phyloP scores from a whole-genome alignment of 1,140 invertebrate species.

The Ditylenchus dipsaci region DNA sequence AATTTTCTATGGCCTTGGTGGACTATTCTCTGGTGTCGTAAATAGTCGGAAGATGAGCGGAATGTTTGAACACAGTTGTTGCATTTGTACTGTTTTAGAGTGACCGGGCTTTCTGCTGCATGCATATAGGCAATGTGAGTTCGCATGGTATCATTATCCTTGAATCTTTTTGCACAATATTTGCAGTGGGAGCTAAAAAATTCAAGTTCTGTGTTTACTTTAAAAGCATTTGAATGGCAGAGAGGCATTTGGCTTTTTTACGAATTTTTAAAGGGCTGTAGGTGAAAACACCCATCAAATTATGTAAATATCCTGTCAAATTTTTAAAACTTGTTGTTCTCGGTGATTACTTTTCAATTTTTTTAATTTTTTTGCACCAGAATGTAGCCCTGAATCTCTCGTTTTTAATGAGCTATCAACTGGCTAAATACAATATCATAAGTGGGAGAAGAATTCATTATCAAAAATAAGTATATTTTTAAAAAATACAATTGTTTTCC shows the following conservation, averaged over 20 bases:
- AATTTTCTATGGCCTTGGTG: neutral
- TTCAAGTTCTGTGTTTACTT: neutral
- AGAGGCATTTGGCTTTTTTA: neutral
- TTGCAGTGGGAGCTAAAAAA: neutral
- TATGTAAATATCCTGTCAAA: too few relatives aligned
- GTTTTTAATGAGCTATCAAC: too few relatives aligned
- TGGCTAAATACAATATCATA: too few relatives aligned
- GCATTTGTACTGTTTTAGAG: neutral
- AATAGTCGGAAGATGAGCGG: neutral
- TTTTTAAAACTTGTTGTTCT: too few relatives aligned
- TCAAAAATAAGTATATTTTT: too few relatives aligned
- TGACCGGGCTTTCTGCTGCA: neutral
- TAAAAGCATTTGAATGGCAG: too few relatives aligned
- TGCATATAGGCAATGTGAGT: neutral
- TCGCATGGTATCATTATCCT: constrained; percentile 4
- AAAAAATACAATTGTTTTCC: too few relatives aligned
- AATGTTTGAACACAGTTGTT: neutral
- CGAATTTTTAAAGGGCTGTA: neutral
- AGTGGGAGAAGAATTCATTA: too few relatives aligned
- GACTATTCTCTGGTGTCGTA: neutral
- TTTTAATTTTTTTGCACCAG: too few relatives aligned
- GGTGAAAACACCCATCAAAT: too few relatives aligned
- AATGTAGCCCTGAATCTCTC: too few relatives aligned
- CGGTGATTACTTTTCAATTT: too few relatives aligned
- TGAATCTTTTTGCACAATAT: constrained; percentile 6